A percentile compares a stretch with the other conserved stretches of the same genome.
Evolutionary conservation across 2,888 invertebrate genomes (phyloP).

Genomic region (Hecatera dysodea): DNA sequence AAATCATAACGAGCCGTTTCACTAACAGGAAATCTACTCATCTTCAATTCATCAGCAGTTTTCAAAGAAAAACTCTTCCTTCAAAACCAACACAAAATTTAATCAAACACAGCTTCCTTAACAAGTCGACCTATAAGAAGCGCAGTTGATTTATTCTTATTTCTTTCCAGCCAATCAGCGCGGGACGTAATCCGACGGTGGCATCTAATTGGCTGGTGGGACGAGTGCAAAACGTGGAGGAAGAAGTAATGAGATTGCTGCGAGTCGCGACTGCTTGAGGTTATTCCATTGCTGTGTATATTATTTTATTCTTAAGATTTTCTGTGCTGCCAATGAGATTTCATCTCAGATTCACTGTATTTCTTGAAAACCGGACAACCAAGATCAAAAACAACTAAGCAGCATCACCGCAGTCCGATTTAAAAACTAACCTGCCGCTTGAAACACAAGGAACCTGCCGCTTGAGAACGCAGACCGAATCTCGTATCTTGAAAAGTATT

Average conservation of each 20-base stretch:
- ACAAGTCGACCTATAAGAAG: slow-evolving; percentile 18
- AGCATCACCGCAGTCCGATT: too few species aligned
- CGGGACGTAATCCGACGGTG: slow-evolving; percentile 42
- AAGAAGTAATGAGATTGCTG: slow-evolving; percentile 38
- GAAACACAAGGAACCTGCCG: neutral
- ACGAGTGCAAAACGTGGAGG: slow-evolving; percentile 23
- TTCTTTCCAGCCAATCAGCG: slow-evolving; percentile 47
- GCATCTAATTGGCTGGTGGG: slow-evolving; percentile 57
- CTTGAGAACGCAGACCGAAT: neutral
- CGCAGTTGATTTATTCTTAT: slow-evolving; percentile 41
- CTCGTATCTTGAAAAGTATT: neutral
- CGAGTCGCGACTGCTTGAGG: slow-evolving; percentile 2
- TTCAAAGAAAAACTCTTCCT: neutral
- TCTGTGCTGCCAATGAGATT: too few species aligned
- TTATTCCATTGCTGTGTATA: slow-evolving; percentile 16
- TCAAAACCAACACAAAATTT: slow-evolving; percentile 11
- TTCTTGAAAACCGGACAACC: neutral
- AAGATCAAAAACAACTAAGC: too few species aligned
- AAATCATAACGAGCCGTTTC: too few species aligned
- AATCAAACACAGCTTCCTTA: slow-evolving; percentile 17
- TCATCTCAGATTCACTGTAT: too few species aligned
- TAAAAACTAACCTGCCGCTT: neutral
- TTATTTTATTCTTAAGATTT: neutral
- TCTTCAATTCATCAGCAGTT: too few species aligned
- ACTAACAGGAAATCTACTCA: neutral